Evolutionary conservation across 2,888 invertebrate species (phyloP), one percentile per base, ranked within the genome.

Genomic region (Baccha elongata): DNA sequence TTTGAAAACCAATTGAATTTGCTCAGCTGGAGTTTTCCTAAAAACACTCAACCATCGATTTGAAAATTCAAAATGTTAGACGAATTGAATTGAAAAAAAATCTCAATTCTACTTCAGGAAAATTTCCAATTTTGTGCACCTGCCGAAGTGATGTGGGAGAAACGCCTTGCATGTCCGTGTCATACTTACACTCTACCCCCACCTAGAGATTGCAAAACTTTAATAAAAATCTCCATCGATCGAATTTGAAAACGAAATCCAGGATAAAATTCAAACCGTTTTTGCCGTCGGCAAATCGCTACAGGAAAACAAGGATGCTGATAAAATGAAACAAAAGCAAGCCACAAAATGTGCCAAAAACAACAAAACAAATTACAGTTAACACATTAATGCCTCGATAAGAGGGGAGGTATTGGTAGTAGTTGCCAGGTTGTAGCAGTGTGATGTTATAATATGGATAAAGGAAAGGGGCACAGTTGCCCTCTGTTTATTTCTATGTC

Each of bases 341-440:
- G 21, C 83, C 42, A 62, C 83, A 72, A 64, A 73, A 55, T 64
- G 62, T 83, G 78, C 83, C 78, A 78, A 68, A 78, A 78, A 83
- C 83, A 78, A 83, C 83, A 83, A 78, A 78, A 83, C 83, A 83
- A 83, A 83, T 83, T 83, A 83, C 83, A 78, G 72, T 72, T 71
- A 76, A 76, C 72, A 68, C 78, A 78, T 83, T 83, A 83, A 73
- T 50, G 58, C 53, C 52, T 65, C 67, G 19, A n/a, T 35, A 48
- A 21, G 53, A 26, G 42, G 50, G 11, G 64, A 29, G 67, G 19
- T 3, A 23, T 19, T 13, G 26, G 62, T 2, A 0, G 23, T 17
- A 8, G 50, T 19, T 21, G 23, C 3, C 15, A 2, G 8, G 42
- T 8, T 6, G n/a, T 29, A 44, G 5, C 15, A 21, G 19, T 64